Percentiles rank a stretch among this genome's conserved stretches.
Evolutionary conservation across 2,888 invertebrate species (phyloP).

Genomic region (Parascotia fuliginaria): DNA sequence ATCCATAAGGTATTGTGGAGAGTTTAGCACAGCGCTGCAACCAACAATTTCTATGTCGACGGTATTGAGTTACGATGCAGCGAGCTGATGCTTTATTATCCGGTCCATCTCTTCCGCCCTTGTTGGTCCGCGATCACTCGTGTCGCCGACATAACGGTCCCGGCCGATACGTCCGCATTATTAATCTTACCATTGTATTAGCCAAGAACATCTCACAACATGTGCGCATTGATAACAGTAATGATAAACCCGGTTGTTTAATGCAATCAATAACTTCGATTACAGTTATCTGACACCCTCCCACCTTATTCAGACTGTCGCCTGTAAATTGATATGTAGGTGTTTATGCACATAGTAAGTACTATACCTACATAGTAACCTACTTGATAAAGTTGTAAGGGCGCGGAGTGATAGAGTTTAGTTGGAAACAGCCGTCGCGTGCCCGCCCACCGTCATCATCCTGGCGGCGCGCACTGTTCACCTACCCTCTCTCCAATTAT

Average conservation of each 20-base stretch:
- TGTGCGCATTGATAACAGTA: slow-evolving; percentile 79
- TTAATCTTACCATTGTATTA: slow-evolving; percentile 84
- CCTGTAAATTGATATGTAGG: slow-evolving; percentile 9
- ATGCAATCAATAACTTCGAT: slow-evolving; percentile 76
- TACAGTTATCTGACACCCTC: slow-evolving; percentile 69
- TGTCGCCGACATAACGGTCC: slow-evolving; percentile 77
- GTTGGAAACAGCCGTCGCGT: slow-evolving; percentile 60
- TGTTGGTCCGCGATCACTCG: slow-evolving; percentile 78
- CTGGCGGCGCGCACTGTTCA: slow-evolving; percentile 70
- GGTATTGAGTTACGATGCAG: slow-evolving; percentile 78
- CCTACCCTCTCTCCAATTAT: slow-evolving; percentile 84
- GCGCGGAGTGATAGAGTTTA: slow-evolving; percentile 41
- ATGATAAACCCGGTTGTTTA: slow-evolving; percentile 67
- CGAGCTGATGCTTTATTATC: slow-evolving; percentile 81
- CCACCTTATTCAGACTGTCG: slow-evolving; percentile 52
- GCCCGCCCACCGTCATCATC: slow-evolving; percentile 70
- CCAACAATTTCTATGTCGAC: slow-evolving; percentile 80
- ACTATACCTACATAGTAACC: slow-evolving; percentile 27
- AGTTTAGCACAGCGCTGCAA: slow-evolving; percentile 65
- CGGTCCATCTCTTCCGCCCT: slow-evolving; percentile 83
- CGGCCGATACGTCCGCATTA: slow-evolving; percentile 74
- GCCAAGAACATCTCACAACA: slow-evolving; percentile 74
- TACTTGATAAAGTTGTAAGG: slow-evolving; percentile 19
- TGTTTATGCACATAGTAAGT: slow-evolving; percentile 1
- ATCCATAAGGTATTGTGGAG: slow-evolving; percentile 64